phyloP scores from a whole-genome alignment of 1,140 invertebrate genomes.

The Thalassaphorura encarpata region DNA sequence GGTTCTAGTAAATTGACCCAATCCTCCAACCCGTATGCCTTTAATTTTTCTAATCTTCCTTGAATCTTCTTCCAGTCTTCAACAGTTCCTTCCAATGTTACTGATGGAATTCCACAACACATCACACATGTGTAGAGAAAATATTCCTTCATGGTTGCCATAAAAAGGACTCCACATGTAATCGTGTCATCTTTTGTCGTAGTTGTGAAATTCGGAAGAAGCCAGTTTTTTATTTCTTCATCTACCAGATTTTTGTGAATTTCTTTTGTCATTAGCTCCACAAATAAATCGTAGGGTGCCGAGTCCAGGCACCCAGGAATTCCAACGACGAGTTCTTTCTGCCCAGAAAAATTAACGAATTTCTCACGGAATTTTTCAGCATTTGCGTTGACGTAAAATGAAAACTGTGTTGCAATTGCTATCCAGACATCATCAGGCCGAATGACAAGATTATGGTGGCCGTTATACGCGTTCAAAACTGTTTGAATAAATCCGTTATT shows the following conservation, averaged over 20 bases:
- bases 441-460: constrained; percentile 15
- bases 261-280: constrained; percentile 1
- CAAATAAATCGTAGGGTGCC: neutral
- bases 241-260: constrained; percentile 10
- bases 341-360: constrained; percentile 16
- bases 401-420: constrained; percentile 19
- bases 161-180: constrained; percentile 15
- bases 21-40: constrained; percentile 2
- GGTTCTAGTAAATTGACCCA: constrained; percentile 16
- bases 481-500: constrained; percentile 15
- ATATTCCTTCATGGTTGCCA: constrained; percentile 20
- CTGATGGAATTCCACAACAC: constrained; percentile 14
- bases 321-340: constrained; percentile 7
- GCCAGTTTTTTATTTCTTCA: constrained; percentile 1
- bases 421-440: constrained; percentile 24
- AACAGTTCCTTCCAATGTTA: constrained; percentile 17
- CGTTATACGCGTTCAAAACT: constrained; percentile 6
- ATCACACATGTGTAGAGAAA: constrained; percentile 5
- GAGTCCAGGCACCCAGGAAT: neutral
- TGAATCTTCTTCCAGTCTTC: constrained; percentile 12
- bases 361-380: constrained; percentile 12
- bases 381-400: constrained; percentile 11
- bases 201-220: constrained; percentile 12
- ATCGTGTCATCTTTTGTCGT: constrained; percentile 8
- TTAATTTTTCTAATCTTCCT: constrained; percentile 7